Conservation (phyloP, 2,888 invertebrate species). For the Dynastes maya region DNA sequence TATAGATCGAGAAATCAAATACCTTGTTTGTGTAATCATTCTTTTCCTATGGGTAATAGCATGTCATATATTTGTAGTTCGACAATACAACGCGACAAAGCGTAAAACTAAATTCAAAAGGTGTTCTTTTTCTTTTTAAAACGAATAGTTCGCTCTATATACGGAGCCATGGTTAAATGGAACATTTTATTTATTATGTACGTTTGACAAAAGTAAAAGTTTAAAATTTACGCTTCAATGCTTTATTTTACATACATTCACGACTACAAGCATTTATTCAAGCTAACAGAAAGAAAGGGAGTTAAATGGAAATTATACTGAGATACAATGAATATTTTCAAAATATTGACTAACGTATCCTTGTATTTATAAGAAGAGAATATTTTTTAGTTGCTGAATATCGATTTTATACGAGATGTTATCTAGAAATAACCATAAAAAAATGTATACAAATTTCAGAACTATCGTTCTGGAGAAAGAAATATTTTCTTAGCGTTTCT, state of each 20-base stretch:
- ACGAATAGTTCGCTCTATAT: constrained; percentile 16
- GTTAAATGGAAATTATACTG: neutral
- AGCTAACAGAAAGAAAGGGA: neutral
- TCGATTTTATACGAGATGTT: too few relatives aligned
- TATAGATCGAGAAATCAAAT: neutral
- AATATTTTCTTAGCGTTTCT: too few relatives aligned
- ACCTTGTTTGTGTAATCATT: neutral
- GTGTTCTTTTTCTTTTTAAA: neutral
- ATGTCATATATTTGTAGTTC: neutral
- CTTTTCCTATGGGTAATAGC: neutral
- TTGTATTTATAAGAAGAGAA: too few relatives aligned
- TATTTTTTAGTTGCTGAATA: too few relatives aligned
- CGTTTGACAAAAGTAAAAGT: constrained; percentile 46
- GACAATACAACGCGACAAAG: neutral
- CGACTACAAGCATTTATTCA: neutral
- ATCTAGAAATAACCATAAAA: too few relatives aligned
- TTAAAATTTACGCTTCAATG: constrained; percentile 37
- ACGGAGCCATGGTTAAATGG: constrained; percentile 22
- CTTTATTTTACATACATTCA: constrained; percentile 21
- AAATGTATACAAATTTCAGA: too few relatives aligned
- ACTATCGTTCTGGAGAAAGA: too few relatives aligned
- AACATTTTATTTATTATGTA: constrained; percentile 20
- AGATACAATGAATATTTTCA: too few relatives aligned
- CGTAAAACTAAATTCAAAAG: constrained; percentile 20
- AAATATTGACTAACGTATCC: too few relatives aligned